Percentiles rank a stretch among this genome's conserved stretches.
Conservation (phyloP, 2,888 invertebrate species). For the Caradrina kadenii region DNA sequence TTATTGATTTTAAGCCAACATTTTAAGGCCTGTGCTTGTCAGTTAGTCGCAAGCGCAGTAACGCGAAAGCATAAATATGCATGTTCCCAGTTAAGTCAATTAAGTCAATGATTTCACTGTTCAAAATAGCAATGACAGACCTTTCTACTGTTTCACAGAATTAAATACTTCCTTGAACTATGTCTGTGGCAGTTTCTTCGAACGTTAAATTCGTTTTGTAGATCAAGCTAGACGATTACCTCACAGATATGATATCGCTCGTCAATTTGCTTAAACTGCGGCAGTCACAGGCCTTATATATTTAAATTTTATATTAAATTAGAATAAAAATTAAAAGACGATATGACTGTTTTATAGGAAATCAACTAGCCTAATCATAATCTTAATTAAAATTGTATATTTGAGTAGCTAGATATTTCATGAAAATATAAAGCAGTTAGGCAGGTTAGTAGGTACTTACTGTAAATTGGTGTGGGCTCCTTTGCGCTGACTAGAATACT, state of each 20-base stretch:
- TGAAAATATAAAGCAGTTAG: constrained; percentile 22
- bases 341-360: constrained; percentile 50
- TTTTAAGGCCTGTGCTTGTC: constrained; percentile 51
- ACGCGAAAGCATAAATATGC: constrained; percentile 37
- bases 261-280: constrained; percentile 5
- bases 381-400: constrained; percentile 35
- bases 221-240: constrained; percentile 8
- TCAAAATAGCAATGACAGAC: constrained; percentile 50
- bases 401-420: constrained; percentile 35
- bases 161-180: constrained; percentile 34
- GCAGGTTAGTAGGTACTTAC: background rate
- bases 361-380: constrained; percentile 34
- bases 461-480: constrained; percentile 18
- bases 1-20: constrained; percentile 43
- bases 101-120: constrained; percentile 53
- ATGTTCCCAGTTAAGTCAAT: constrained; percentile 44
- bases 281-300: constrained; percentile 33
- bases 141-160: constrained; percentile 50
- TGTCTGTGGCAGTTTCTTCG: constrained; percentile 19
- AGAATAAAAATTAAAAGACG: constrained; percentile 57
- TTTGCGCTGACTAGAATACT: background rate
- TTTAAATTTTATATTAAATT: constrained; percentile 29
- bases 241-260: background rate
- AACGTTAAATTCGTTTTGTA: constrained; percentile 7
- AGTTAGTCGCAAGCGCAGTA: constrained; percentile 27